A percentile compares a stretch with the other conserved stretches of the same genome.
phyloP scores from a whole-genome alignment of 2,888 invertebrate species.

The Latrodectus hesperus region DNA sequence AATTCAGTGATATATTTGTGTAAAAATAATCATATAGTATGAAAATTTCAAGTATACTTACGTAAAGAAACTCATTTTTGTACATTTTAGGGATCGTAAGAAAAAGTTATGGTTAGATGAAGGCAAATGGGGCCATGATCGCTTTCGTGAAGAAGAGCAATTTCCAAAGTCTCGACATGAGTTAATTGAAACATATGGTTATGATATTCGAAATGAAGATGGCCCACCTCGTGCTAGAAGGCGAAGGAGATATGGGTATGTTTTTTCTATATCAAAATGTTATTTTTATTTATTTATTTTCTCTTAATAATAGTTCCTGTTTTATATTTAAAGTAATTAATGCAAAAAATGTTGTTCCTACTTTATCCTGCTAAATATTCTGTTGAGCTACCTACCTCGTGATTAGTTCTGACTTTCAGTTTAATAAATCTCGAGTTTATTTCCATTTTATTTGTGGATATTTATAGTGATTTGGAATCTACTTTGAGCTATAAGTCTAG shows the following conservation, averaged over 20 bases:
- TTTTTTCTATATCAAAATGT: neutral
- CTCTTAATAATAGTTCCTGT: neutral
- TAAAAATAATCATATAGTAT: too few species aligned
- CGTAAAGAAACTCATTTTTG: too few species aligned
- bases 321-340: neutral
- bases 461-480: too few species aligned
- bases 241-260: slow-evolving; percentile 88
- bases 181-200: slow-evolving; percentile 89
- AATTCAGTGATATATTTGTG: too few species aligned
- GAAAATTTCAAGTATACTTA: too few species aligned
- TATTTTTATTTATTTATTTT: neutral
- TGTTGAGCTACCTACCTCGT: too few species aligned
- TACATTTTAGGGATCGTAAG: slow-evolving; percentile 50
- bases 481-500: too few species aligned
- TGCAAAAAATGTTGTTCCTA: too few species aligned
- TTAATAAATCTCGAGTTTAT: too few species aligned
- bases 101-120: slow-evolving; percentile 72
- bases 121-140: slow-evolving; percentile 89
- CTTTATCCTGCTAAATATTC: too few species aligned
- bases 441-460: too few species aligned
- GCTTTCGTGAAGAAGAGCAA: slow-evolving; percentile 86
- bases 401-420: too few species aligned
- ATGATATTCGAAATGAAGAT: slow-evolving; percentile 94
- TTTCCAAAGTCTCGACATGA: slow-evolving; percentile 90
- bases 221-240: slow-evolving; percentile 88